Evolutionary conservation across 2,888 invertebrate species (phyloP).

Genomic region (Ariolimax columbianus): DNA sequence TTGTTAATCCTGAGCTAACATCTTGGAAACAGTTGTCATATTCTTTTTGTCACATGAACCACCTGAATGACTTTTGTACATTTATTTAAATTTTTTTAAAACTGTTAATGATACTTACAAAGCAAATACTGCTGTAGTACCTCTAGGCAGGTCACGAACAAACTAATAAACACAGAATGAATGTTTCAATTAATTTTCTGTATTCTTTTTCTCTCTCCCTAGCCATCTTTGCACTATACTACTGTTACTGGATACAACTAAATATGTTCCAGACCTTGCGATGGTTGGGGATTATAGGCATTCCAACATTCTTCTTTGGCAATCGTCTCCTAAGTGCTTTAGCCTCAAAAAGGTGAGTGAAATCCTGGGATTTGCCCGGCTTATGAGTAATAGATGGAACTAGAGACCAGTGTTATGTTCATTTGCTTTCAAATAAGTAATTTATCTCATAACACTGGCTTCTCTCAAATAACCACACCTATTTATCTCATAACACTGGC

Average conservation of each 20-base stretch:
- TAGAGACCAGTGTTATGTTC: neutral
- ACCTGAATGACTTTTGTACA: too few relatives aligned
- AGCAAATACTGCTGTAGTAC: too few relatives aligned
- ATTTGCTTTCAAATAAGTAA: neutral
- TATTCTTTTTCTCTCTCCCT: constrained; percentile 67
- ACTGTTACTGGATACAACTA: constrained; percentile 92
- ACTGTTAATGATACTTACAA: too few relatives aligned
- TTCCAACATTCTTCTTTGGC: constrained; percentile 94
- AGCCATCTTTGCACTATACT: constrained; percentile 92
- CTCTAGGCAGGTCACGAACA: too few relatives aligned
- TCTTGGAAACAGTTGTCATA: too few relatives aligned
- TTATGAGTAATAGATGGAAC: neutral
- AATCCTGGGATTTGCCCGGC: neutral
- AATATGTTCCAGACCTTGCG: constrained; percentile 97
- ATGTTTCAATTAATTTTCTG: too few relatives aligned
- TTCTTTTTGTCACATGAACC: too few relatives aligned
- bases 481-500: neutral
- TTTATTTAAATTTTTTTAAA: too few relatives aligned
- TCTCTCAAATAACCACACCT: neutral
- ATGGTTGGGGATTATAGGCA: constrained; percentile 90
- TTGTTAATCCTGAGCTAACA: too few relatives aligned
- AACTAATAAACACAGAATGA: too few relatives aligned
- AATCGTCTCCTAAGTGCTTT: constrained; percentile 92
- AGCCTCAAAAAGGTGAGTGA: constrained; percentile 80
- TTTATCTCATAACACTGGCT: neutral